phyloP scores from a whole-genome alignment of 2,797 vertebrate genomes.

The Onychomys arenicola region DNA sequence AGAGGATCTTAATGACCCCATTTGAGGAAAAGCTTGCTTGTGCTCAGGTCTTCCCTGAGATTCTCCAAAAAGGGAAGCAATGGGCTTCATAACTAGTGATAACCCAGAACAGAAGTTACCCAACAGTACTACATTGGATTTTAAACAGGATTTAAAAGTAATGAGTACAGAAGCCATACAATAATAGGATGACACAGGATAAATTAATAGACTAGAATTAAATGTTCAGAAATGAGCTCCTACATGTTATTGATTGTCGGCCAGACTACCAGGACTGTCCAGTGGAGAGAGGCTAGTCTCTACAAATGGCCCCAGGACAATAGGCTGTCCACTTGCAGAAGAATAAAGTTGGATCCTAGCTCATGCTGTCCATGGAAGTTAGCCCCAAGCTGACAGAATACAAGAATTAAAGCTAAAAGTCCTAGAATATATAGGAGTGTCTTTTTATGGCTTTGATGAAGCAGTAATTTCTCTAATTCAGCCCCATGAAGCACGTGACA shows the following conservation, averaged over 20 bases:
- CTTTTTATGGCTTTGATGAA: not conserved
- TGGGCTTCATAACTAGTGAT: not conserved
- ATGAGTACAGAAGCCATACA: not conserved
- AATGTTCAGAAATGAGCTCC: constrained; percentile 8
- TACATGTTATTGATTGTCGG: not conserved
- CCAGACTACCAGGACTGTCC: not conserved
- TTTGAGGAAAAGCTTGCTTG: constrained; percentile 57
- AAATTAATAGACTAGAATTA: not conserved
- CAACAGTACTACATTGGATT: not conserved
- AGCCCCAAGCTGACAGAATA: not conserved
- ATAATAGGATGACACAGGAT: not conserved
- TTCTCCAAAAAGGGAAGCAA: constrained; percentile 19
- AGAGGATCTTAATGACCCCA: not conserved
- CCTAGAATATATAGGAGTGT: not conserved
- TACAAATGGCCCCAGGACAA: not conserved
- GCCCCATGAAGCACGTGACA: not conserved
- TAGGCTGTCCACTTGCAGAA: not conserved
- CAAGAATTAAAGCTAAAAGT: not conserved
- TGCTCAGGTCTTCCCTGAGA: not conserved
- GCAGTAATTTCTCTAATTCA: not conserved
- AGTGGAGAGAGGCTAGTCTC: not conserved
- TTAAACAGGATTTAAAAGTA: constrained; percentile 30
- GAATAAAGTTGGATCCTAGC: not conserved
- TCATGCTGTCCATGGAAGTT: not conserved
- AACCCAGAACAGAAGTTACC: not conserved